Conservation (phyloP, 1,140 invertebrate species). For the Halyomorpha halys region DNA sequence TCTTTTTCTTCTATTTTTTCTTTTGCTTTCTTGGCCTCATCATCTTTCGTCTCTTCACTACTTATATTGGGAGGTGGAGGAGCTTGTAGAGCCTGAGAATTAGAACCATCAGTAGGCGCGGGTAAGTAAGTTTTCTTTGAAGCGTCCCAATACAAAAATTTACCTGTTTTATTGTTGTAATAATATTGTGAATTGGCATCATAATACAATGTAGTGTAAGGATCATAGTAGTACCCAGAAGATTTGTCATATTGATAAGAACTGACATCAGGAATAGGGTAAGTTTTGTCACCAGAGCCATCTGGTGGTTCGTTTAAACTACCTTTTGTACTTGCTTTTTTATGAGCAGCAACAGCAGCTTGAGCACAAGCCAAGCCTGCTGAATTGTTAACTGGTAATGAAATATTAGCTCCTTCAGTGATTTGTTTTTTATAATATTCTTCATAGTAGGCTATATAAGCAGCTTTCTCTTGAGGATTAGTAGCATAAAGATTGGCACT, state of each 20-base stretch:
- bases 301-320: conserved; percentile 33
- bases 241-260: conserved; percentile 89
- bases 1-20: conserved; percentile 35
- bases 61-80: conserved; percentile 25
- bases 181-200: conserved; percentile 90
- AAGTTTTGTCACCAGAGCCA: conserved; percentile 41
- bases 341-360: conserved; percentile 63
- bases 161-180: conserved; percentile 77
- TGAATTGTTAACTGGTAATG: conserved; percentile 42
- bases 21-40: conserved; percentile 30
- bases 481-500: conserved; percentile 67
- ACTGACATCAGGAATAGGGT: conserved; percentile 67
- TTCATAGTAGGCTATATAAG: conserved; percentile 67
- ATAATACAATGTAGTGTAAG: conserved; percentile 85
- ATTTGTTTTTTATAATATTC: conserved; percentile 70
- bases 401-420: conserved; percentile 39
- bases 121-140: conserved; percentile 68
- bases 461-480: conserved; percentile 57
- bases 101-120: conserved; percentile 44
- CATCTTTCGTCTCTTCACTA: conserved; percentile 39
- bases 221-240: conserved; percentile 95
- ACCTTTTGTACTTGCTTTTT: conserved; percentile 42
- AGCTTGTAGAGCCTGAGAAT: conserved; percentile 32
- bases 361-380: conserved; percentile 49
- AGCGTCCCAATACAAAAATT: conserved; percentile 93